phyloP scores from a whole-genome alignment of 2,888 invertebrate genomes.

The Melitaea athalia region DNA sequence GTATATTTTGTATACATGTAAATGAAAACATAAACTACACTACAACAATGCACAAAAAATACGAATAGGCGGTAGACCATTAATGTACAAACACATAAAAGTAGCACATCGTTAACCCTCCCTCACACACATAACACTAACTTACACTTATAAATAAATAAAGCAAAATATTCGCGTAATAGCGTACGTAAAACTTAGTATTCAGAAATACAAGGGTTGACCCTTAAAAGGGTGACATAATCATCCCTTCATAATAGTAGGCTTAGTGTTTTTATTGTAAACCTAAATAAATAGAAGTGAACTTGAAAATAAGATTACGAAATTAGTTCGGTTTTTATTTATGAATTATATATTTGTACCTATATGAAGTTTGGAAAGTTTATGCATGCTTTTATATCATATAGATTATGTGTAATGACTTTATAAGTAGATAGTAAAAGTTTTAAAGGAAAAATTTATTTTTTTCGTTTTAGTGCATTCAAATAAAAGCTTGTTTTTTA shows the following conservation, averaged over 20 bases:
- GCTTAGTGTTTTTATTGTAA: not conserved
- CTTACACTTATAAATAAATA: not conserved
- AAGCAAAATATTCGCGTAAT: not conserved
- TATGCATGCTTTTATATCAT: no score
- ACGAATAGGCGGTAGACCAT: not conserved
- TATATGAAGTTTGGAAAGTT: no score
- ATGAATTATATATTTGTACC: no score
- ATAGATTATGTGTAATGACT: no score
- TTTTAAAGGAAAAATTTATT: no score
- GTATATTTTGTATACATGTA: no score
- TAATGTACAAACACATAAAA: not conserved
- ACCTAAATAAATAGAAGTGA: not conserved
- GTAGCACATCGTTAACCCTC: not conserved
- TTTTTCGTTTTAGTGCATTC: no score
- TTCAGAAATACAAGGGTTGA: constrained; percentile 13
- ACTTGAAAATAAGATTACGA: not conserved
- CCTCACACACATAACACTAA: not conserved
- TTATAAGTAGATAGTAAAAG: no score
- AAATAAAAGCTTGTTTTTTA: no score
- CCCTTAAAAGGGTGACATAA: constrained; percentile 12
- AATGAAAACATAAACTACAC: no score
- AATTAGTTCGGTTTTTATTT: no score
- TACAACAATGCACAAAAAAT: no score
- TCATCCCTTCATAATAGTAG: constrained; percentile 14
- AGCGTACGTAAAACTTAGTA: not conserved